Evolutionary conservation across 2,888 invertebrate genomes (phyloP), one percentile per base, ranked within the genome.

Genomic region (Cheilosia impressa): DNA sequence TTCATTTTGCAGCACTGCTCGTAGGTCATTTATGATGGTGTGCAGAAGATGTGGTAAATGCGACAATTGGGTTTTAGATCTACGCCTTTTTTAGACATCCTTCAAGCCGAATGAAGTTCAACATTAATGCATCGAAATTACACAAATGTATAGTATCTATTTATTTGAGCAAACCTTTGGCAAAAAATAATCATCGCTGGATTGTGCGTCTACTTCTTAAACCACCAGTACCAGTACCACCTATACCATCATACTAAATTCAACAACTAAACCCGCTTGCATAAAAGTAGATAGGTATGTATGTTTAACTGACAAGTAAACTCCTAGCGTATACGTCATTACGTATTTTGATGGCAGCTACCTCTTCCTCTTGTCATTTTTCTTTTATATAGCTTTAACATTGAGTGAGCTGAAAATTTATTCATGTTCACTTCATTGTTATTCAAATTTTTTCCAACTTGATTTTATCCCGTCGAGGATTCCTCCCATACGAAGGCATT

Each of bases 361-460:
- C 47, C 19, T 22, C 65, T 31, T 63, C 58, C 50, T 47, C 31
- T 45, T 60, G 52, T 57, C 24, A 53, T 60, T 57, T 55, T 65
- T 34, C 15, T 41, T 63, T 55, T 38, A 41, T 43, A 19, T 24
- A 34, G 53, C 34, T 34, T n/a, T n/a, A 45, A 43, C 55, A 63
- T 47, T 47, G n/a, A 58, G 22, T 41, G 24, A 58, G 31, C 17
- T 31, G 34, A 24, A 52, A 62, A 68, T 68, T 55, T 73, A 83
- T 73, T 69, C 53, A 71, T 84, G 68, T 75, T 84, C 79, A 75
- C 69, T 80, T 71, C 45, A 84, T 84, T 84, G 80, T 84, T 76
- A 84, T 84, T 84, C 38, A 80, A 80, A 83, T 83, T 78, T 55
- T 27, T 17, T 34, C 55, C 27, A 45, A 50, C 72, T 27, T 45